Conservation (phyloP, 2,113 vertebrate genomes). For the Alligator sinensis region DNA sequence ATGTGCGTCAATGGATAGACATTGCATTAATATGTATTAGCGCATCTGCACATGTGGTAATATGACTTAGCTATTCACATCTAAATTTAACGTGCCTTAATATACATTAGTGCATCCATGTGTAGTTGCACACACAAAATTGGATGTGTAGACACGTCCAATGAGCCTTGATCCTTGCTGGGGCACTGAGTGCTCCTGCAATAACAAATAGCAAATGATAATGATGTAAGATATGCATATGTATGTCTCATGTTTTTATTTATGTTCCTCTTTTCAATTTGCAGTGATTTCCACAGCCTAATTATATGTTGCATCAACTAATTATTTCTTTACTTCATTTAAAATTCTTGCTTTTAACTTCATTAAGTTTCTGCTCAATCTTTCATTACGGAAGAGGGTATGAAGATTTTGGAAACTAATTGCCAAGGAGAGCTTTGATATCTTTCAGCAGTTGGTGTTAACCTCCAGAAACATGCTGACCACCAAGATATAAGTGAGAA, state of each 20-base stretch:
- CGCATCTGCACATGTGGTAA: no score
- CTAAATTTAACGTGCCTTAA: no score
- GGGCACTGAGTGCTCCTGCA: no score
- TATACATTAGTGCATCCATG: no score
- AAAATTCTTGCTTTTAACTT: not conserved
- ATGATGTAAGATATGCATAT: not conserved
- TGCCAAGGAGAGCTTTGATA: not conserved
- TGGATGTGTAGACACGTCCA: no score
- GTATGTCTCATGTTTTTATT: not conserved
- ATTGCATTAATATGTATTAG: no score
- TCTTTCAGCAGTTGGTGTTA: not conserved
- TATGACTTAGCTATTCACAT: no score
- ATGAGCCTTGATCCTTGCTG: no score
- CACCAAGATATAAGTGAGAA: not conserved
- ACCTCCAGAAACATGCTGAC: not conserved
- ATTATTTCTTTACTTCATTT: not conserved
- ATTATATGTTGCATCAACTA: not conserved
- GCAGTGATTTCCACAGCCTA: not conserved
- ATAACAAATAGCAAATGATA: no score
- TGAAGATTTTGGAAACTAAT: not conserved
- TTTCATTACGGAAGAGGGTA: not conserved
- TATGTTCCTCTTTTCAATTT: conserved; percentile 1
- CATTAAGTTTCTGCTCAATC: not conserved
- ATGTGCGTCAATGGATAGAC: no score
- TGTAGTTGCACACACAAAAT: no score